These are phyloP conservation scores for Thysanoteuthis rhombus DNA, from an alignment of 2,888 invertebrate species.

Conservation along the genomic window DNA sequence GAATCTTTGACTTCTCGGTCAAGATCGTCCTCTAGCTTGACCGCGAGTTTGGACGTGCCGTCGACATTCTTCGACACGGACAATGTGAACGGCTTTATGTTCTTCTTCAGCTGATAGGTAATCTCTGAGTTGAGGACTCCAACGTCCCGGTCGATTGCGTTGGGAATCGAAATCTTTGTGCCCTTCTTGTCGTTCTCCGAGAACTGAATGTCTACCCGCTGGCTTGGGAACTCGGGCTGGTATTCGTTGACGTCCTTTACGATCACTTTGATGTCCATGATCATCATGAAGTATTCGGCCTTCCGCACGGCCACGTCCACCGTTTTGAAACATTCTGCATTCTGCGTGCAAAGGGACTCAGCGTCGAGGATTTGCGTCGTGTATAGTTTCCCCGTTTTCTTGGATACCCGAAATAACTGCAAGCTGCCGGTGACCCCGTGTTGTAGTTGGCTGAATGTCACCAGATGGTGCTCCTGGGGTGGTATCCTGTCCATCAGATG, in stretches of 20 bases:
- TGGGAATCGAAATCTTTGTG: not conserved
- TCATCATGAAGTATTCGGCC: not conserved
- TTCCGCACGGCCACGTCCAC: not conserved
- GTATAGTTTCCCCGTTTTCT: not conserved
- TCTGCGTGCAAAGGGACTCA: not conserved
- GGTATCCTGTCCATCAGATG: not conserved
- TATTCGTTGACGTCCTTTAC: not conserved
- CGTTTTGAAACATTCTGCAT: not conserved
- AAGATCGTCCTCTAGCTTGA: not conserved
- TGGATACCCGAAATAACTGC: not conserved
- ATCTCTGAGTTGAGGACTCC: not conserved
- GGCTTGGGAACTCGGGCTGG: not conserved
- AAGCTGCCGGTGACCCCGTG: not conserved
- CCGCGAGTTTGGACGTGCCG: not conserved
- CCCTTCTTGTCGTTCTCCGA: not conserved
- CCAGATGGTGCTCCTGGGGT: not conserved
- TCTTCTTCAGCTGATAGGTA: not conserved
- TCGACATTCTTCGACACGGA: not conserved
- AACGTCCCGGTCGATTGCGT: not conserved
- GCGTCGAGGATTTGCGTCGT: not conserved
- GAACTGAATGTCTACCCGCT: not conserved
- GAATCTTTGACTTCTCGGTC: not conserved
- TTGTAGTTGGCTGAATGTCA: not conserved
- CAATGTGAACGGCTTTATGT: not conserved
- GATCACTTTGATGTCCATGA: not conserved